Evolutionary conservation across 2,113 vertebrate genomes (phyloP), one percentile per base, ranked within the genome.

Genomic region (Coregonus clupeaformis): DNA sequence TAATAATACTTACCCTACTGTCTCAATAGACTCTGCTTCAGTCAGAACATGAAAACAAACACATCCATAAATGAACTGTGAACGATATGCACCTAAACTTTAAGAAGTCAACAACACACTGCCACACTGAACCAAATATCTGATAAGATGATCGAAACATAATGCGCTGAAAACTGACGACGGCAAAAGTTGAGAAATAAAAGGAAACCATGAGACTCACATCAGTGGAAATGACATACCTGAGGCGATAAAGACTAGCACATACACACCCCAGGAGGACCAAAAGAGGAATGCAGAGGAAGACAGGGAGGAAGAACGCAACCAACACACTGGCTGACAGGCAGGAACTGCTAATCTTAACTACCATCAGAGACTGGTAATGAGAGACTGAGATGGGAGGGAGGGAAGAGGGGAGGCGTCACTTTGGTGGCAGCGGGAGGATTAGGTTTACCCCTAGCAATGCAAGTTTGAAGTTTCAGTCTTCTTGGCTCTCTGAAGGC

Each of bases 341-440:
- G 74, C 85, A 88, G 88, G 85, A 91, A 86, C 84, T 85, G 84
- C 87, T 80, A 83, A 70, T 85, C 87, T 85, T 85, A 86, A 86
- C 90, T 89, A 78, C 86, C 83, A 86, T 85, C 85, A 79, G 80
- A 63, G 69, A 60, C 74, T 4, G 77, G 73, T 73, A 72, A 68
- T 20, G 52, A 73, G 69, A 75, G 64, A 62, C 25, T 52, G 1
- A 60, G 63, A 68, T 3, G 25, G 75, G 29, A 22, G 47, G 49
- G 49, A 52, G 49, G 49, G 16, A 14, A 52, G 49, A 18, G 16
- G 55, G 9, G 55, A 18, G 30, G 72, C 60, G 79, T 85, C 67
- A 82, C 81, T 76, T 75, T 71, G 79, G 80, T 69, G 30, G 49
- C 30, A 29, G 49, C 20, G 5, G 49, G 49, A 52, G 68, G 63